Evolutionary conservation across 1,140 invertebrate genomes (phyloP), one percentile per base, ranked within the genome.

Genomic region (Listronotus oregonensis): DNA sequence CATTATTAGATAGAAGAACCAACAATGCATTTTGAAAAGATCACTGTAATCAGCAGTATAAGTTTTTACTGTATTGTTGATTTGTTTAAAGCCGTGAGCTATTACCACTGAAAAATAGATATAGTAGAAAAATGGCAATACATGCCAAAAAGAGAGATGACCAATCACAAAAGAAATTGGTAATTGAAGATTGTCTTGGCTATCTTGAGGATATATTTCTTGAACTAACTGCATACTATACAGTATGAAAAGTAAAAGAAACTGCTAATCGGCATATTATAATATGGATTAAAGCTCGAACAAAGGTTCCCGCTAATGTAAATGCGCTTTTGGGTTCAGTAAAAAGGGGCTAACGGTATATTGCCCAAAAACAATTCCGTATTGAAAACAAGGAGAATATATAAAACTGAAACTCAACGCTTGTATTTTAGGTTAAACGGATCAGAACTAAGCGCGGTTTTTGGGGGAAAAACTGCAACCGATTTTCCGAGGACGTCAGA

Each of bases 341-440:
- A 12, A n/a, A n/a, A n/a, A 12, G 34, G 34, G 7, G 34, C 1
- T 8, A 37, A 37, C 8, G 34, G 11, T 27, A 27, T 27, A 37
- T 12, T 9, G 34, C 8, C n/a, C n/a, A 44, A 17, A 18, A 27
- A 31, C n/a, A 34, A 32, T 21, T 12, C 7, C 14, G 9, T 12
- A 49, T 44, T 49, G 62, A 11, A 64, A 18, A 9, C 8, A 15
- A 15, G 14, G 18, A 15, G 31, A 44, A 52, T 68, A 68, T 21
- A 68, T 31, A 11, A 42, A 39, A 17, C 34, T 49, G 9, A 68
- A 44, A 47, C 65, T 70, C 31, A 46, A 14, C 51, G 37, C 8
- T 21, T 39, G n/a, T 44, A 61, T 31, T 54, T 14, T 10, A 70
- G 51, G 0, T 60, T 34, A 7, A 50, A 49, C 1, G 65, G 61